phyloP scores from a whole-genome alignment of 2,797 vertebrate genomes.

The Mareca penelope region DNA sequence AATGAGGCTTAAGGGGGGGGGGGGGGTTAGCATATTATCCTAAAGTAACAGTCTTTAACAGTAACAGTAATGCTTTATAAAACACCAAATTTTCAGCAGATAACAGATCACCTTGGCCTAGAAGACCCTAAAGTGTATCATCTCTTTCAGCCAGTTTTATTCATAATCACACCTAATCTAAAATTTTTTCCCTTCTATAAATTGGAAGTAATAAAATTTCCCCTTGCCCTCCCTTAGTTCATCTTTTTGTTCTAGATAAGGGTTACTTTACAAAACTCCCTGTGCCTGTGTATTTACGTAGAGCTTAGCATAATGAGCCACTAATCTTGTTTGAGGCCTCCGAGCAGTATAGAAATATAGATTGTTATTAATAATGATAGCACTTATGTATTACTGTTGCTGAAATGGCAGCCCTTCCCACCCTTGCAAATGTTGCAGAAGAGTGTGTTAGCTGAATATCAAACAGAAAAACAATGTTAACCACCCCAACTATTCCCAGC shows the following conservation, averaged over 20 bases:
- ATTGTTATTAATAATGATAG: constrained; percentile 33
- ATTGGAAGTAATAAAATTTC: background rate
- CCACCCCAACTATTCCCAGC: background rate
- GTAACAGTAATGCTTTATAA: background rate
- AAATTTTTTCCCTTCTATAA: background rate
- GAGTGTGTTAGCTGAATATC: background rate
- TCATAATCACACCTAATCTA: background rate
- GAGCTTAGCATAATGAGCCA: constrained; percentile 25
- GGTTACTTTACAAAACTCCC: background rate
- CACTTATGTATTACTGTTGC: background rate
- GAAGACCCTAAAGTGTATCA: background rate
- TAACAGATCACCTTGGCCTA: background rate
- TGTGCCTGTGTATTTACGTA: constrained; percentile 1
- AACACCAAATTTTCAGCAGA: background rate
- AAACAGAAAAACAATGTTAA: background rate
- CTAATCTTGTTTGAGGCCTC: constrained; percentile 25
- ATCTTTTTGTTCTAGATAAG: background rate
- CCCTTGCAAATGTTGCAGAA: background rate
- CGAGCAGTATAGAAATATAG: background rate
- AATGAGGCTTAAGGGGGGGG: background rate
- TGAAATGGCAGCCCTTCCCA: background rate
- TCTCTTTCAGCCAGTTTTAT: background rate
- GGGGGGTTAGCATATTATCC: background rate
- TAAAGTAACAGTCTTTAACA: background rate
- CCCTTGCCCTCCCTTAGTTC: background rate